Conservation (phyloP, 2,113 vertebrate genomes). For the Meriones unguiculatus region DNA sequence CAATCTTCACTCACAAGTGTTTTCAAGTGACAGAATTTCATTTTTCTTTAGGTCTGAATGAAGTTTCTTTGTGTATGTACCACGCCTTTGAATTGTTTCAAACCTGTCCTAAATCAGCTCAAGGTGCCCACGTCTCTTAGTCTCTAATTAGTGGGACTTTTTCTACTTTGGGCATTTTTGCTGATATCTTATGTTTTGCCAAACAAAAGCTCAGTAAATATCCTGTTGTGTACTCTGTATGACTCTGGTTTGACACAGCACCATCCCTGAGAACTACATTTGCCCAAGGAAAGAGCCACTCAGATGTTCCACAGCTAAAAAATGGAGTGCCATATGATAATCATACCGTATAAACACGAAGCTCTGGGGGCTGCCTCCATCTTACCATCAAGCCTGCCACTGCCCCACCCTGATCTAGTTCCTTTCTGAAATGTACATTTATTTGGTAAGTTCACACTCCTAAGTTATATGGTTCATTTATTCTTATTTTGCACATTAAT, state of each 20-base stretch:
- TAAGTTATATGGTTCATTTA: neutral
- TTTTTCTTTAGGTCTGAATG: neutral
- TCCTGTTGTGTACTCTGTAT: neutral
- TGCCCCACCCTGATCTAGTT: neutral
- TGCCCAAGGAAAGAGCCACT: neutral
- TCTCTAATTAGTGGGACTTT: neutral
- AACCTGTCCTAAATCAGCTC: neutral
- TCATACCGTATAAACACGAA: neutral
- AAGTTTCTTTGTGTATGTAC: neutral
- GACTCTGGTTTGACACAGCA: neutral
- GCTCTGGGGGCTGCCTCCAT: neutral
- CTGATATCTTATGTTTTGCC: neutral
- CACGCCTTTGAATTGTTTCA: neutral
- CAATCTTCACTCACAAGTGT: neutral
- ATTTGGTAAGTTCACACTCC: neutral
- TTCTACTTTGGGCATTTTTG: neutral
- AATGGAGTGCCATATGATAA: neutral
- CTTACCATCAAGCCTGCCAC: neutral
- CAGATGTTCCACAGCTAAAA: neutral
- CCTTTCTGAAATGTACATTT: neutral
- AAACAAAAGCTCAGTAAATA: neutral
- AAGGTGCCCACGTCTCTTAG: neutral
- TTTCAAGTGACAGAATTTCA: neutral
- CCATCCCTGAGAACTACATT: neutral
- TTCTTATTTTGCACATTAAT: neutral